A percentile compares a stretch with the other conserved stretches of the same genome.
These are phyloP conservation scores for Monopterus albus DNA, from an alignment of 2,113 vertebrate species.

Conservation along the genomic window DNA sequence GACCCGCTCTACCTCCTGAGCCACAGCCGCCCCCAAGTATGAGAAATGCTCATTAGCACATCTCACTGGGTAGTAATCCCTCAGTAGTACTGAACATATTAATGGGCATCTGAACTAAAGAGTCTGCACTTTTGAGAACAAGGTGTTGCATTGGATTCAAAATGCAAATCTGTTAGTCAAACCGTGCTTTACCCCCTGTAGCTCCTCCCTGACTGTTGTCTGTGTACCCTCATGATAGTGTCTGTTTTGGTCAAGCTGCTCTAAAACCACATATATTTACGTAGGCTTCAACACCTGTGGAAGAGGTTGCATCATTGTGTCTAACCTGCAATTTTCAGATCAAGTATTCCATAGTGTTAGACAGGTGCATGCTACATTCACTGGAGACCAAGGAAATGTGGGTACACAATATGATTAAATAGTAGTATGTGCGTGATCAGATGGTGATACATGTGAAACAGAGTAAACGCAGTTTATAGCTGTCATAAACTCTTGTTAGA, in stretches of 20 bases:
- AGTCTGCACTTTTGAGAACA: slow-evolving; percentile 25
- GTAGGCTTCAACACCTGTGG: slow-evolving; percentile 43
- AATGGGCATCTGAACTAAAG: slow-evolving; percentile 3
- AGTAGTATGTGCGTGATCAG: slow-evolving; percentile 48
- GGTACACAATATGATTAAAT: slow-evolving; percentile 41
- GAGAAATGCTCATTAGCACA: slow-evolving; percentile 16
- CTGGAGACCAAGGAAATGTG: slow-evolving; percentile 28
- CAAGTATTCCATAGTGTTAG: slow-evolving; percentile 19
- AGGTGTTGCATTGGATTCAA: slow-evolving; percentile 42
- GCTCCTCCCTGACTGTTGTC: slow-evolving; percentile 51
- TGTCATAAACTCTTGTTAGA: slow-evolving; percentile 59
- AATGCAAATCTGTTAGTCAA: slow-evolving; percentile 37
- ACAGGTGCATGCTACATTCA: slow-evolving; percentile 23
- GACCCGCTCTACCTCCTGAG: too few relatives aligned
- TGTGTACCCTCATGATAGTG: slow-evolving; percentile 67
- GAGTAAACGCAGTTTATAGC: slow-evolving; percentile 65
- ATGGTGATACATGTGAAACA: slow-evolving; percentile 38
- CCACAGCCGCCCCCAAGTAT: too few relatives aligned
- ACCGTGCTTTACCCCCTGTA: slow-evolving; percentile 34
- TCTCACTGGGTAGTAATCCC: slow-evolving; percentile 34
- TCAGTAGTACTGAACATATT: slow-evolving; percentile 18
- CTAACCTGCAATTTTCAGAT: slow-evolving; percentile 18
- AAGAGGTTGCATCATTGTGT: slow-evolving; percentile 32
- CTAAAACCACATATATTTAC: not conserved
- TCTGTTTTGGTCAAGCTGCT: slow-evolving; percentile 71